Evolutionary conservation across 2,888 invertebrate species (phyloP).

Genomic region (Endotricha flammealis): DNA sequence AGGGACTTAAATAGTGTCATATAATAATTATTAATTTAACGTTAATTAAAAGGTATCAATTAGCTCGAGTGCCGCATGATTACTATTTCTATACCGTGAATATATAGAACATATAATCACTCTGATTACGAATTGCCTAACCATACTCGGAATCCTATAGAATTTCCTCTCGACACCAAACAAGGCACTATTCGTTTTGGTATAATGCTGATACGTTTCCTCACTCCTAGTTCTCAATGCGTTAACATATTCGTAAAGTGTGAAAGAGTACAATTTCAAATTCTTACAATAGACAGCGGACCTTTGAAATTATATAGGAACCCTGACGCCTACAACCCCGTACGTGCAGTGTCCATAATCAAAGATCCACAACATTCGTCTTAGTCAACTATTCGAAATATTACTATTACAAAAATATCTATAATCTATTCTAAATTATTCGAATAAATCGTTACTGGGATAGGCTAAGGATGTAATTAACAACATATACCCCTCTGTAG

Average conservation of each 20-base stretch:
- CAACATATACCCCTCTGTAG: conserved; percentile 68
- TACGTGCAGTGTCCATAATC: conserved; percentile 17
- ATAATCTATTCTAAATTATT: conserved; percentile 71
- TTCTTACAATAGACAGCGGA: conserved; percentile 34
- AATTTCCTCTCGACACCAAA: conserved; percentile 55
- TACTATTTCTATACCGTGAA: conserved; percentile 77
- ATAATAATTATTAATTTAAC: conserved; percentile 40
- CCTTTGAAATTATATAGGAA: conserved; percentile 31
- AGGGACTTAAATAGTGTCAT: conserved; percentile 52
- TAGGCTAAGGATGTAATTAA: conserved; percentile 73
- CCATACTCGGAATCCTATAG: conserved; percentile 54
- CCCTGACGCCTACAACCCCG: conserved; percentile 14
- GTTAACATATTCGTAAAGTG: conserved; percentile 57
- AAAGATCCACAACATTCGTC: conserved; percentile 41
- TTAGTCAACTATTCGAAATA: conserved; percentile 63
- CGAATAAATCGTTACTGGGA: conserved; percentile 65
- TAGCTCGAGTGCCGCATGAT: conserved; percentile 72
- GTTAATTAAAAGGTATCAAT: conserved; percentile 56
- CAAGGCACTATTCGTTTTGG: conserved; percentile 77
- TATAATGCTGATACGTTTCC: conserved; percentile 77
- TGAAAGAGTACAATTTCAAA: conserved; percentile 59
- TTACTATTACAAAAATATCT: conserved; percentile 76
- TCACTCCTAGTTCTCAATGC: conserved; percentile 72
- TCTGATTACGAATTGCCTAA: conserved; percentile 41
- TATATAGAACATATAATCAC: conserved; percentile 78